A percentile compares a stretch with the other conserved stretches of the same genome.
phyloP scores from a whole-genome alignment of 2,113 vertebrate genomes.

The Onychostruthus taczanowskii region DNA sequence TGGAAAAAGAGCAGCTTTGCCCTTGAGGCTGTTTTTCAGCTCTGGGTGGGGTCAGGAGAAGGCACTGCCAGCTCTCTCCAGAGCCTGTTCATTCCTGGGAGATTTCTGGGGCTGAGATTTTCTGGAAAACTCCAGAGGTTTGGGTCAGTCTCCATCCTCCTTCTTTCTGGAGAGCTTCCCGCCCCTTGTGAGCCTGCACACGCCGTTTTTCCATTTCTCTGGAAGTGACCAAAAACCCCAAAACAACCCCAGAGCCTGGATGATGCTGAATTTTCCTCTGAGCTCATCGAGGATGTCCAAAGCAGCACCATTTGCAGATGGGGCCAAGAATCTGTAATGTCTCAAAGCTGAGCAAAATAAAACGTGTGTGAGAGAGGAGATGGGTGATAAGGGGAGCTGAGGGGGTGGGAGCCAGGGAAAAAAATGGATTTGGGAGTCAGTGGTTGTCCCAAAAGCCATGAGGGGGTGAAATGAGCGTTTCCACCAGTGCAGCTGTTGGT shows the following conservation, averaged over 20 bases:
- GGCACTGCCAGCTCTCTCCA: conserved; percentile 27
- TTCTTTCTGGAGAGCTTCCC: conserved; percentile 15
- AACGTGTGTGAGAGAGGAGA: neutral
- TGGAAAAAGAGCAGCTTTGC: neutral
- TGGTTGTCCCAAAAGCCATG: neutral
- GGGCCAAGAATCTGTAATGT: neutral
- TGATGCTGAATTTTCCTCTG: conserved; percentile 55
- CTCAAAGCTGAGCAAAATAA: neutral
- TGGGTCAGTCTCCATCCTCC: conserved; percentile 3
- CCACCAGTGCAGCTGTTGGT: neutral
- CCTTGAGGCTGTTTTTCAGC: neutral
- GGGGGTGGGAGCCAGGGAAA: neutral
- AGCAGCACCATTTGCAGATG: neutral
- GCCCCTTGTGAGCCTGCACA: neutral
- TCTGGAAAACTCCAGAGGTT: conserved; percentile 45
- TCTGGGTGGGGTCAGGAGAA: conserved; percentile 2
- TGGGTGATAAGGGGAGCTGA: neutral
- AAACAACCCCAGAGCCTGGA: neutral
- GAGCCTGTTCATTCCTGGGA: conserved; percentile 26
- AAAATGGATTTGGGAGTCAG: neutral
- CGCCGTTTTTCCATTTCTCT: conserved; percentile 11
- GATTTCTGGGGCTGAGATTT: conserved; percentile 19
- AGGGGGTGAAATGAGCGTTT: neutral
- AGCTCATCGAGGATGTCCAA: neutral
- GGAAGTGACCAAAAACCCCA: neutral